Conservation (phyloP, 1,140 invertebrate species). For the Scylla paramamosain region DNA sequence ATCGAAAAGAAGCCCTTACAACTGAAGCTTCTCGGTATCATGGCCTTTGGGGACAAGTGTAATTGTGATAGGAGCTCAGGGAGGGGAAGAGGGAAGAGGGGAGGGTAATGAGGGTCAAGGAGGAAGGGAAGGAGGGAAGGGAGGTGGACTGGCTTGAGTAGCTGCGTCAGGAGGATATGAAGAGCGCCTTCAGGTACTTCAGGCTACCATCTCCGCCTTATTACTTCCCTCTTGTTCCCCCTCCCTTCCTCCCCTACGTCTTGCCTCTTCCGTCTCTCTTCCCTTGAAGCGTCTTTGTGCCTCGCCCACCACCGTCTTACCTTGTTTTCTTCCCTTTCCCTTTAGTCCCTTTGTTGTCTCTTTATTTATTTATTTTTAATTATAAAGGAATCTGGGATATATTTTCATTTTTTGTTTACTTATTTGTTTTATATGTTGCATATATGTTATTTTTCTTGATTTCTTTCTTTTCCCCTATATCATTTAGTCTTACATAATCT, state of each 20-base stretch:
- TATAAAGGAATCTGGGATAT: not conserved
- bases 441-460: no score
- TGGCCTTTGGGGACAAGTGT: slow-evolving; percentile 8
- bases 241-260: not conserved
- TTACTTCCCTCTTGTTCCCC: slow-evolving; percentile 51
- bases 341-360: not conserved
- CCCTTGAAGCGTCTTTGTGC: not conserved
- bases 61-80: not conserved
- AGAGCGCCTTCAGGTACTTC: slow-evolving; percentile 17
- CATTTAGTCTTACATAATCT: no score
- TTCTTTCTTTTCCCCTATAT: no score
- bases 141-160: not conserved
- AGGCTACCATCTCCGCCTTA: not conserved
- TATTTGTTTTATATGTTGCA: not conserved
- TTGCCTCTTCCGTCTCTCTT: not conserved
- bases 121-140: not conserved
- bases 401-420: not conserved
- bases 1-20: not conserved
- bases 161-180: slow-evolving; percentile 44
- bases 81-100: not conserved
- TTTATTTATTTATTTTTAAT: not conserved
- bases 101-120: not conserved
- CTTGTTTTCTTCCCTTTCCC: not conserved
- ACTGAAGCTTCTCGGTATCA: not conserved
- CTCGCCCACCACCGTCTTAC: not conserved